Base-by-base conservation (phyloP, 2,888 invertebrate species). In the Lepidochitona cinerea region DNA sequence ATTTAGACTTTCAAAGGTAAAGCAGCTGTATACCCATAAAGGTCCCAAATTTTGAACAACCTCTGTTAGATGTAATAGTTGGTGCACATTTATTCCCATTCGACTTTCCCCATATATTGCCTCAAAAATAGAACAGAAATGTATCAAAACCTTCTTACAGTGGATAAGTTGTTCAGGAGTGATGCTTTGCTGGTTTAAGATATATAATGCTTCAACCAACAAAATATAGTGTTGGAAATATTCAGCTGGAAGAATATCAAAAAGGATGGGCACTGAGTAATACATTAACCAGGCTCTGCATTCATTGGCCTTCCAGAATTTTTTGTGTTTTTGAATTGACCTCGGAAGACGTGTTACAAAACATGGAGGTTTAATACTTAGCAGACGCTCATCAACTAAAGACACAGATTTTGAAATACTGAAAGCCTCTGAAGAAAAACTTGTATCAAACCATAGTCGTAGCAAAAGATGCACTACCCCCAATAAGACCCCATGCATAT, bases 1-100 rank as follows among this genome's bases (percentile, higher is more conserved):
- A 72, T 78, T 74, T 52, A 76, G 18, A 67, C 76, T 75, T 74
- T 78, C 78, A 75, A 77, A 76, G 26, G 75, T 68, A 68, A 78
- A 78, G 36, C 78, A 78, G 0, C 71, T 71, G 26, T 74, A 72
- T 5, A 76, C 76, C 75, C 78, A 78, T 5, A 78, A 70, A 14
- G 78, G 78, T 54, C 78, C 75, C 6, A 76, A 54, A 12, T 72
- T 64, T 68, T 52, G 59, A 7, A 78, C 78, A 59, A 33, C 59
- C 26, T 74, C 74, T 29, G 14, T 41, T 14, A 78, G 53, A 71
- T 78, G 76, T 18, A 78, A 41, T 6, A 78, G 9, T 54, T 76
- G 78, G 37, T 78, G 76, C 4, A 78, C 14, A 66, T 78, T 78
- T 37, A 74, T 74, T 26, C 72, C 72, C 76, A 78, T 76, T 32